Conservation (phyloP, 2,113 vertebrate species). For the Pimephales promelas region DNA sequence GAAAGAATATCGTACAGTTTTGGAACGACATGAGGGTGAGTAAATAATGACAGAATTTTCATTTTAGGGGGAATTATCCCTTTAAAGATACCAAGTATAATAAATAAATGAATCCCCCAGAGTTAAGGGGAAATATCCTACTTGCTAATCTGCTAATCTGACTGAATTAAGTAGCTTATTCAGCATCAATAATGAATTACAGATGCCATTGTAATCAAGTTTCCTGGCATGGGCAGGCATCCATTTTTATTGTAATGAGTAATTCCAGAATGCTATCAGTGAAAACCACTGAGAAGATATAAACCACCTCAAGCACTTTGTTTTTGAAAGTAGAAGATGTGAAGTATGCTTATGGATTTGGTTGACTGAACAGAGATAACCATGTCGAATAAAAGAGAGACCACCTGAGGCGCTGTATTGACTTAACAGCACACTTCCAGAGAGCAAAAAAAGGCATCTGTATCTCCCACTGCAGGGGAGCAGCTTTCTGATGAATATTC, state of each 20-base stretch:
- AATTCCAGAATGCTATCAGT: slow-evolving; percentile 49
- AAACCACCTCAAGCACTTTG: slow-evolving; percentile 36
- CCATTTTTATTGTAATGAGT: slow-evolving; percentile 51
- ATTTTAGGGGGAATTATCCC: neutral
- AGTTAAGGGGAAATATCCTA: slow-evolving; percentile 20
- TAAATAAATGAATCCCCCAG: slow-evolving; percentile 19
- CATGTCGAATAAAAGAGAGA: slow-evolving; percentile 25
- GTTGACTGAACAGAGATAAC: slow-evolving; percentile 12
- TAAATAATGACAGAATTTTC: neutral
- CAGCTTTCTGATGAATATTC: slow-evolving; percentile 15
- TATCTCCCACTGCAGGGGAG: slow-evolving; percentile 3
- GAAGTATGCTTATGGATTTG: slow-evolving; percentile 11
- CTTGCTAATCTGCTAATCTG: slow-evolving; percentile 61
- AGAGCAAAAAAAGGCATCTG: neutral
- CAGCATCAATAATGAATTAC: slow-evolving; percentile 52
- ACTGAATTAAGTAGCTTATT: slow-evolving; percentile 55
- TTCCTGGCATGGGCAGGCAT: slow-evolving; percentile 62
- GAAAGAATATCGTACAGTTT: neutral
- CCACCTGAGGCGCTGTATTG: slow-evolving; percentile 19
- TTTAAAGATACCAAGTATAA: slow-evolving; percentile 2
- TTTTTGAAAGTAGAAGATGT: slow-evolving; percentile 30
- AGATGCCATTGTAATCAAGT: slow-evolving; percentile 55
- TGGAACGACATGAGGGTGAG: neutral
- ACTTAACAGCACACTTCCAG: slow-evolving; percentile 21
- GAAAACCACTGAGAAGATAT: slow-evolving; percentile 38